These are phyloP conservation scores for Harpagoxenus sublaevis DNA, from an alignment of 2,888 invertebrate species.

Conservation along the genomic window DNA sequence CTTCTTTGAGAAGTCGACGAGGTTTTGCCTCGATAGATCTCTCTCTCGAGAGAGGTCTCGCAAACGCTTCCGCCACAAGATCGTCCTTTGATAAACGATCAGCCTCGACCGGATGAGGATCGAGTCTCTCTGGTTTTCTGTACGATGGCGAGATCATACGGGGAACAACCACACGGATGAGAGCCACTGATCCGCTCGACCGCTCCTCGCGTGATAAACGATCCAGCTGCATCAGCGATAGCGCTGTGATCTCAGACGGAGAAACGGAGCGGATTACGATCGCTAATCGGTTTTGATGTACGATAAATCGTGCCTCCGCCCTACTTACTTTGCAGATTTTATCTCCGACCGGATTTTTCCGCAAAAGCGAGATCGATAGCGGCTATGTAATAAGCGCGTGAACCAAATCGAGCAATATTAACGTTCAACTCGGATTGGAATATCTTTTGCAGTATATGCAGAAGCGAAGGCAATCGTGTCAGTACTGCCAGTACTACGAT, in stretches of 20 bases:
- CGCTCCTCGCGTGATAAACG: constrained; percentile 73
- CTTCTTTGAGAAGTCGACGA: constrained; percentile 7
- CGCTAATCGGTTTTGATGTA: constrained; percentile 74
- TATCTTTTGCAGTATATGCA: background rate
- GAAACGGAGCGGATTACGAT: constrained; percentile 75
- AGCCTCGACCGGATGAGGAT: constrained; percentile 53
- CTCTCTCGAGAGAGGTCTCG: constrained; percentile 58
- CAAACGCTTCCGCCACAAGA: constrained; percentile 69
- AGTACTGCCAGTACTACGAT: background rate
- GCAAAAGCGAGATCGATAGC: constrained; percentile 30
- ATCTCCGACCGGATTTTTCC: constrained; percentile 47
- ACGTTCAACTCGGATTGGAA: constrained; percentile 12
- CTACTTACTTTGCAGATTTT: constrained; percentile 52
- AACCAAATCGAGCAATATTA: constrained; percentile 35
- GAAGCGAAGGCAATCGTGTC: background rate
- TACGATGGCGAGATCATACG: constrained; percentile 25
- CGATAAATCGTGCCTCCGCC: constrained; percentile 69
- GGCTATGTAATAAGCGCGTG: constrained; percentile 5
- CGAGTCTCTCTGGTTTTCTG: constrained; percentile 30
- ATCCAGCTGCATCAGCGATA: constrained; percentile 64
- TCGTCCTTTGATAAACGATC: constrained; percentile 72
- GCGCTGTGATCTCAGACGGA: constrained; percentile 71
- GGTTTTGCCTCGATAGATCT: constrained; percentile 66
- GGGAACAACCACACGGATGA: constrained; percentile 52
- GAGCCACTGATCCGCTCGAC: constrained; percentile 68